These are phyloP conservation scores for Agrilus mali DNA, from an alignment of 2,888 invertebrate species.

Conservation along the genomic window DNA sequence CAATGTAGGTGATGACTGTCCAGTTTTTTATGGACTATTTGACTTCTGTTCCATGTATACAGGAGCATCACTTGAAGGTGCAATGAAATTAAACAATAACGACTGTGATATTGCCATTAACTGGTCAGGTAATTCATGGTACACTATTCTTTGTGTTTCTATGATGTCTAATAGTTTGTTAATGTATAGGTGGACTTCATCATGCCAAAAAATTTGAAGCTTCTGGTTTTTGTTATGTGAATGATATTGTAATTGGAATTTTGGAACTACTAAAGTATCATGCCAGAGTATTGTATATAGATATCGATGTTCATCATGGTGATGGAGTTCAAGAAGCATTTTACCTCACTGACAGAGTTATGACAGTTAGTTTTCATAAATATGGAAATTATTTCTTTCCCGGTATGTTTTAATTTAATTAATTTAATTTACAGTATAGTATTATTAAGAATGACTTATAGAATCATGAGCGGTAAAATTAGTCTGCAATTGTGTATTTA, in stretches of 20 bases:
- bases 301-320: conserved; percentile 97
- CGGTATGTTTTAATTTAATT: conserved; percentile 36
- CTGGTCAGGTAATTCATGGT: conserved; percentile 61
- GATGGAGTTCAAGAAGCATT: conserved; percentile 97
- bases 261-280: conserved; percentile 89
- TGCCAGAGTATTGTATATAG: conserved; percentile 90
- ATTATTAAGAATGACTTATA: too few species aligned
- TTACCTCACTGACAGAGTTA: conserved; percentile 92
- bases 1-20: conserved; percentile 97
- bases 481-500: neutral
- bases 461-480: too few species aligned
- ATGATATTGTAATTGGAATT: conserved; percentile 97
- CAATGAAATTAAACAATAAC: conserved; percentile 89
- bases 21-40: conserved; percentile 90
- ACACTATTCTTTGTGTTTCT: neutral
- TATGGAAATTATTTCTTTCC: conserved; percentile 98
- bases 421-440: too few species aligned
- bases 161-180: neutral
- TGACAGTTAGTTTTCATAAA: conserved; percentile 99
- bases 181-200: conserved; percentile 66
- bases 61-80: conserved; percentile 94
- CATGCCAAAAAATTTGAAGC: conserved; percentile 99
- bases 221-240: conserved; percentile 98
- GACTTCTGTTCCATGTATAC: conserved; percentile 99
- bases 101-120: conserved; percentile 96